These are phyloP conservation scores for Macquaria ambigua DNA, from an alignment of 2,113 vertebrate species.

Conservation along the genomic window DNA sequence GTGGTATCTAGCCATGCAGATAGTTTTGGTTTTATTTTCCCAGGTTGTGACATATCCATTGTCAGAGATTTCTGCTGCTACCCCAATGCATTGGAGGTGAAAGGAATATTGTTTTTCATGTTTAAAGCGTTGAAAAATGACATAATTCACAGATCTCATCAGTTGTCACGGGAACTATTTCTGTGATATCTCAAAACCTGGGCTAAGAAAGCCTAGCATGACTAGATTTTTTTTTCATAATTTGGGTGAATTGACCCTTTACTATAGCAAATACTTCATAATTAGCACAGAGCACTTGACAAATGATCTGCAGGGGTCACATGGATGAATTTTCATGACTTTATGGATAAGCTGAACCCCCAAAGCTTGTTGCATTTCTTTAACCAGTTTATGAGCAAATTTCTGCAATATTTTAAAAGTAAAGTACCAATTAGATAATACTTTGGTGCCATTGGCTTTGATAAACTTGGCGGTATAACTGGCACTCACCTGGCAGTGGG, in stretches of 20 bases:
- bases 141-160: too few species aligned
- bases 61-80: too few species aligned
- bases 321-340: neutral
- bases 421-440: neutral
- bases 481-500: slow-evolving; percentile 32
- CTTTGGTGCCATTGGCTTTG: slow-evolving; percentile 3
- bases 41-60: neutral
- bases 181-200: neutral
- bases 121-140: neutral
- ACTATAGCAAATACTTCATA: neutral
- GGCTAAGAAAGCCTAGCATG: neutral
- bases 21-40: neutral
- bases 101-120: neutral
- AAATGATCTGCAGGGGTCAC: slow-evolving; percentile 11
- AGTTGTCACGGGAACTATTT: too few species aligned
- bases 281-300: neutral
- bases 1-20: too few species aligned
- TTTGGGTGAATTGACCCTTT: neutral
- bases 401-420: slow-evolving; percentile 11
- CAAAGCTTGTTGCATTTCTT: slow-evolving; percentile 23
- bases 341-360: slow-evolving; percentile 22
- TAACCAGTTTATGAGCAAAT: neutral
- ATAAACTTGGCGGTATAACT: neutral
- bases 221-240: neutral
- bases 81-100: too few species aligned